Conservation (phyloP, 2,888 invertebrate species). For the Gortyna flavago region DNA sequence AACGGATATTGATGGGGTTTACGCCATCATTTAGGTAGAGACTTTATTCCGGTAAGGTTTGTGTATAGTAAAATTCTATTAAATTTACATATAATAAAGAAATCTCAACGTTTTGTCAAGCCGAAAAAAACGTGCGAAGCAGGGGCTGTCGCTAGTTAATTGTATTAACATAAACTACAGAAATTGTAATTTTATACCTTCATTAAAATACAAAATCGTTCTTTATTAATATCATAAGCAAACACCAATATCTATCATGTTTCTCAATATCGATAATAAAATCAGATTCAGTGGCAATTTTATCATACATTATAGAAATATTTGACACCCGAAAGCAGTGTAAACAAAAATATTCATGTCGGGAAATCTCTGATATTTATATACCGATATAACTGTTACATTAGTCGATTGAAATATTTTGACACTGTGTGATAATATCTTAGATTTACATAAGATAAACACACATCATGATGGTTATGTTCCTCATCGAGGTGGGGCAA, state of each 20-base stretch:
- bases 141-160: background rate
- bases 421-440: conserved; percentile 35
- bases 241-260: conserved; percentile 47
- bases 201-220: conserved; percentile 22
- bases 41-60: background rate
- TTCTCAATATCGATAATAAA: conserved; percentile 47
- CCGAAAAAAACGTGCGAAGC: background rate
- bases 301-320: conserved; percentile 49
- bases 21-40: background rate
- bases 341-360: conserved; percentile 38
- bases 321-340: conserved; percentile 57
- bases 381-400: conserved; percentile 42
- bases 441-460: conserved; percentile 38
- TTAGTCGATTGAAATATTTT: conserved; percentile 47
- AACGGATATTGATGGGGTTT: background rate
- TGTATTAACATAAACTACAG: background rate
- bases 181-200: conserved; percentile 10
- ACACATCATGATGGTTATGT: background rate
- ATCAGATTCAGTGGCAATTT: conserved; percentile 53
- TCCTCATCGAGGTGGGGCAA: background rate
- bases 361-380: conserved; percentile 56
- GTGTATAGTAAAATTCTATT: background rate
- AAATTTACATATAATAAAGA: background rate
- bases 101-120: background rate
- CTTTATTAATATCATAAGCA: conserved; percentile 43